A percentile compares a stretch with the other conserved stretches of the same genome.
Evolutionary conservation across 2,888 invertebrate genomes (phyloP).

Genomic region (Rosalia funebris): DNA sequence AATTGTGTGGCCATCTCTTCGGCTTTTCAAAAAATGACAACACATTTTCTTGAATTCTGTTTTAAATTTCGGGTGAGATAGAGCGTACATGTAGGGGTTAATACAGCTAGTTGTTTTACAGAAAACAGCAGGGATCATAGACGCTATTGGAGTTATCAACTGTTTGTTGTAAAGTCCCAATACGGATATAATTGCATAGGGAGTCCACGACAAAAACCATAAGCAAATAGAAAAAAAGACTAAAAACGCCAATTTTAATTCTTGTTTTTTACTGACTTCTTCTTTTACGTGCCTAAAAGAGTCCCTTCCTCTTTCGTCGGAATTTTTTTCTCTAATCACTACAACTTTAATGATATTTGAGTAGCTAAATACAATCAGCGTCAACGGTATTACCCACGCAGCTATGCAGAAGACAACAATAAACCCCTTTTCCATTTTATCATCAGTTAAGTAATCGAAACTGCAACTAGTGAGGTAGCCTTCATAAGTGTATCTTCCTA

Average conservation of each 20-base stretch:
- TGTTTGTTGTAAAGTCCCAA: conserved; percentile 76
- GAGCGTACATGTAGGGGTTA: conserved; percentile 83
- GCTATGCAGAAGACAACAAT: conserved; percentile 80
- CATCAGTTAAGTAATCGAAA: conserved; percentile 83
- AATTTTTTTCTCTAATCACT: conserved; percentile 53
- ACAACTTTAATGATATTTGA: conserved; percentile 75
- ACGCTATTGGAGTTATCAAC: conserved; percentile 74
- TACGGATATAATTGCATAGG: conserved; percentile 80
- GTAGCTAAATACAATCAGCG: conserved; percentile 79
- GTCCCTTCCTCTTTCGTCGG: conserved; percentile 33
- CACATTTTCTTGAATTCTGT: conserved; percentile 63
- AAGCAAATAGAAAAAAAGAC: conserved; percentile 76
- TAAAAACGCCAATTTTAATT: conserved; percentile 75
- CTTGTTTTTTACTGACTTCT: conserved; percentile 75
- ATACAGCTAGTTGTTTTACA: conserved; percentile 85
- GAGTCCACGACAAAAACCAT: conserved; percentile 86
- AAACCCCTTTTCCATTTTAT: conserved; percentile 71
- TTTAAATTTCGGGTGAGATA: conserved; percentile 81
- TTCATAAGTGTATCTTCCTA: conserved; percentile 83
- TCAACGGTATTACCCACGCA: conserved; percentile 79
- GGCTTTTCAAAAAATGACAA: conserved; percentile 20
- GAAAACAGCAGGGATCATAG: conserved; percentile 82
- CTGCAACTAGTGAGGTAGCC: conserved; percentile 87
- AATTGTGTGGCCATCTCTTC: conserved; percentile 27
- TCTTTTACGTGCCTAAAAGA: conserved; percentile 70